Conservation (phyloP, 2,888 invertebrate genomes). For the Portevinia maculata region DNA sequence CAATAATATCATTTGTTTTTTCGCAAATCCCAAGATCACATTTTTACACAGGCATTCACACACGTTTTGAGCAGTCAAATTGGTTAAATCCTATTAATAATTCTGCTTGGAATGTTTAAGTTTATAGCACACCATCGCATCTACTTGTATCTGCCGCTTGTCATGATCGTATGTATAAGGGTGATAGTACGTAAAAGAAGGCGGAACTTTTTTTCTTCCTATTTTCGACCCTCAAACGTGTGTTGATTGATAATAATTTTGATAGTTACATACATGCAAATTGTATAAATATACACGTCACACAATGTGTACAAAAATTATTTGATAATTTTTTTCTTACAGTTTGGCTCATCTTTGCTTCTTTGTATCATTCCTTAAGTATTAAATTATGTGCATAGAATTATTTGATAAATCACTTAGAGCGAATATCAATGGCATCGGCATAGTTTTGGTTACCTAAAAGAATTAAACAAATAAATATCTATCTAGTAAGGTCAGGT, state of each 20-base stretch:
- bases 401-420: slow-evolving; percentile 52
- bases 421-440: slow-evolving; percentile 18
- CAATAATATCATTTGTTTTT: slow-evolving; percentile 6
- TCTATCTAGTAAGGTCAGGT: slow-evolving; percentile 20
- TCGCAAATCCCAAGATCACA: slow-evolving; percentile 27
- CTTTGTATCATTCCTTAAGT: slow-evolving; percentile 20
- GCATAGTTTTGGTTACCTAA: slow-evolving; percentile 21
- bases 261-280: slow-evolving; percentile 26
- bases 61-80: neutral
- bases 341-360: slow-evolving; percentile 26
- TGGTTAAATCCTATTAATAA: slow-evolving; percentile 46
- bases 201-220: slow-evolving; percentile 46
- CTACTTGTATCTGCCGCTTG: too few relatives aligned
- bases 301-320: slow-evolving; percentile 41
- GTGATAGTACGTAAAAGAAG: slow-evolving; percentile 36
- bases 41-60: neutral
- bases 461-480: neutral
- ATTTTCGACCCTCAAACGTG: slow-evolving; percentile 69
- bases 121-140: slow-evolving; percentile 15
- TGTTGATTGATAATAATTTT: slow-evolving; percentile 35
- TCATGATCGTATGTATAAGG: slow-evolving; percentile 42
- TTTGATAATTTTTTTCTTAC: slow-evolving; percentile 46
- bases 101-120: slow-evolving; percentile 25
- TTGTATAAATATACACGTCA: slow-evolving; percentile 11
- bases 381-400: slow-evolving; percentile 54